A percentile compares a stretch with the other conserved stretches of the same genome.
These are phyloP conservation scores for Tetragonula clypearis DNA, from an alignment of 1,140 invertebrate species.

Conservation along the genomic window DNA sequence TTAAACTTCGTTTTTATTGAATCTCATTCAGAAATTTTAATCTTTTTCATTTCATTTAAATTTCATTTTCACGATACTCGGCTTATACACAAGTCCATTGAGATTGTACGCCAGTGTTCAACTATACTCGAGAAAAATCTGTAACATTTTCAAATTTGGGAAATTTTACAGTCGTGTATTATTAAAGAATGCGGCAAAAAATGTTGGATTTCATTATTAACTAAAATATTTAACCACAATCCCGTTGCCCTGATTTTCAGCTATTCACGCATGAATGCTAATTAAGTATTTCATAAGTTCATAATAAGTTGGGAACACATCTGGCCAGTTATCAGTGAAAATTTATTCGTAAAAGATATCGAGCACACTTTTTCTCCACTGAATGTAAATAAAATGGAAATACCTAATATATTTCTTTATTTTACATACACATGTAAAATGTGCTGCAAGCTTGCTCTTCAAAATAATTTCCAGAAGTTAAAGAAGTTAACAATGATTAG, in stretches of 20 bases:
- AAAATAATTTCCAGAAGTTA: background rate
- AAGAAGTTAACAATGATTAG: background rate
- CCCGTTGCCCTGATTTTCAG: background rate
- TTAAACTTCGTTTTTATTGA: background rate
- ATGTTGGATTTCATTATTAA: background rate
- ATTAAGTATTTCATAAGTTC: background rate
- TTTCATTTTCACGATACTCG: too few species aligned
- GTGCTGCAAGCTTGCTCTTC: background rate
- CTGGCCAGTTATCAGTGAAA: background rate
- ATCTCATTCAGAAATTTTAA: background rate
- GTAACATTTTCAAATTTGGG: too few species aligned
- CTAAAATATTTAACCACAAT: background rate
- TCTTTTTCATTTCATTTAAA: too few species aligned
- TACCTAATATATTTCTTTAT: background rate
- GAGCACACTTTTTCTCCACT: background rate
- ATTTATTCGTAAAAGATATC: background rate
- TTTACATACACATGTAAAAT: background rate
- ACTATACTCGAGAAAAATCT: too few species aligned
- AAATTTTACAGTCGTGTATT: background rate
- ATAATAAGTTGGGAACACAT: too few species aligned
- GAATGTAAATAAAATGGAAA: background rate
- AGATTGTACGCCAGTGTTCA: too few species aligned
- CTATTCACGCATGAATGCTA: background rate
- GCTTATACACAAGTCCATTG: too few species aligned
- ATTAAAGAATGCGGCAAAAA: background rate